Percentiles rank a stretch among this genome's conserved stretches.
Evolutionary conservation across 2,113 vertebrate genomes (phyloP).

Genomic region (Hymenochirus boettgeri): DNA sequence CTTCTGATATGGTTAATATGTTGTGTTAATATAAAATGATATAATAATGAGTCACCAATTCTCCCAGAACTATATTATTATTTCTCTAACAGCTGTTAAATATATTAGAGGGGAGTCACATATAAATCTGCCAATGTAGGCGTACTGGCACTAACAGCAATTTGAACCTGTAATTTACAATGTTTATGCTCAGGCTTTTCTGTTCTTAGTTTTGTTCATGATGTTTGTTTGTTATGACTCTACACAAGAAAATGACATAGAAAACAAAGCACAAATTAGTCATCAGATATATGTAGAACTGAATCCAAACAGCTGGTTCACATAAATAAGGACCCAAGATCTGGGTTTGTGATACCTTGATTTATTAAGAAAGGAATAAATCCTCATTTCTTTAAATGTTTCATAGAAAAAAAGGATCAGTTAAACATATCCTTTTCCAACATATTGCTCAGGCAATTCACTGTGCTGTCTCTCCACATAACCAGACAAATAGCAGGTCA

Average conservation of each 20-base stretch:
- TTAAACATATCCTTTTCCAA: too few relatives aligned
- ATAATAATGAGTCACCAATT: neutral
- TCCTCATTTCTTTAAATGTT: too few relatives aligned
- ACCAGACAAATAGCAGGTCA: too few relatives aligned
- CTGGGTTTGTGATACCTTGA: neutral
- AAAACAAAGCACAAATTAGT: neutral
- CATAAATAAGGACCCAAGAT: neutral
- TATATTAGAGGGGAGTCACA: neutral
- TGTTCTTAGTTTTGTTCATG: neutral
- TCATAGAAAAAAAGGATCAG: too few relatives aligned
- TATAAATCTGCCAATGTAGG: neutral
- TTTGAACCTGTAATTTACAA: neutral
- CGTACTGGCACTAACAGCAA: conserved; percentile 3
- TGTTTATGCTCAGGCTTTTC: neutral
- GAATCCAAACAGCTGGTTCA: neutral
- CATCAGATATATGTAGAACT: neutral
- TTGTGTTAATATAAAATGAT: neutral
- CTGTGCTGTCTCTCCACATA: too few relatives aligned
- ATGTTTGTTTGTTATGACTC: conserved; percentile 1
- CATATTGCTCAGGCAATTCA: too few relatives aligned
- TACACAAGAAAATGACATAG: neutral
- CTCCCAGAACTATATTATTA: neutral
- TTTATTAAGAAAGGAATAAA: too few relatives aligned
- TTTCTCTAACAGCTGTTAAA: conserved; percentile 1
- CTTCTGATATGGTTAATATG: neutral